These are phyloP conservation scores for Tortrix viridana DNA, from an alignment of 2,888 invertebrate species.

Conservation along the genomic window DNA sequence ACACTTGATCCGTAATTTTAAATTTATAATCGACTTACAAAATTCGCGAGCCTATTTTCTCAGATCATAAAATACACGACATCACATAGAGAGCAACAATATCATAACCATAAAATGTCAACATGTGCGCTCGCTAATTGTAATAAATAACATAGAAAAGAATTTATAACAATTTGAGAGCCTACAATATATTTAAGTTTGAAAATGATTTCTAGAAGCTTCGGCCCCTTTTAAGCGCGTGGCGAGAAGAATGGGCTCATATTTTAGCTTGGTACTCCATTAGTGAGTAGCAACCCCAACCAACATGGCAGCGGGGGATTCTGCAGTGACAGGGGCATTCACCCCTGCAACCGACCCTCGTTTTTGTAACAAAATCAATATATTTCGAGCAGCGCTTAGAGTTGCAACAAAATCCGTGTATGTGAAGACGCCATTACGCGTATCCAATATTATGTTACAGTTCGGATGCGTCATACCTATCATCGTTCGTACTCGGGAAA, in stretches of 20 bases:
- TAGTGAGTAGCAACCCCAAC: conserved; percentile 77
- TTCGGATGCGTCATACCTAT: not conserved
- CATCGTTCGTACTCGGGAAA: too few relatives aligned
- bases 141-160: conserved; percentile 42
- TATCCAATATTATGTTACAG: not conserved
- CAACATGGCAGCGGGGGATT: conserved; percentile 76
- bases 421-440: conserved; percentile 13
- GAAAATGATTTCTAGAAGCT: conserved; percentile 57
- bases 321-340: conserved; percentile 81
- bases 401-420: conserved; percentile 48
- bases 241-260: conserved; percentile 71
- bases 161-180: conserved; percentile 45
- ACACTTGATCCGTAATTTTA: too few relatives aligned
- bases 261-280: conserved; percentile 80
- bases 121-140: conserved; percentile 38
- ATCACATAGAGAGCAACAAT: too few relatives aligned
- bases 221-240: conserved; percentile 69
- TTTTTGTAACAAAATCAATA: conserved; percentile 84
- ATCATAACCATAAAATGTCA: not conserved
- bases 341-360: conserved; percentile 80
- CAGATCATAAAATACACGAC: too few relatives aligned
- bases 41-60: too few relatives aligned
- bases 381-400: conserved; percentile 70
- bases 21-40: too few relatives aligned
- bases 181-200: conserved; percentile 52